Evolutionary conservation across 2,113 vertebrate species (phyloP).

Genomic region (Paratilapia polleni): DNA sequence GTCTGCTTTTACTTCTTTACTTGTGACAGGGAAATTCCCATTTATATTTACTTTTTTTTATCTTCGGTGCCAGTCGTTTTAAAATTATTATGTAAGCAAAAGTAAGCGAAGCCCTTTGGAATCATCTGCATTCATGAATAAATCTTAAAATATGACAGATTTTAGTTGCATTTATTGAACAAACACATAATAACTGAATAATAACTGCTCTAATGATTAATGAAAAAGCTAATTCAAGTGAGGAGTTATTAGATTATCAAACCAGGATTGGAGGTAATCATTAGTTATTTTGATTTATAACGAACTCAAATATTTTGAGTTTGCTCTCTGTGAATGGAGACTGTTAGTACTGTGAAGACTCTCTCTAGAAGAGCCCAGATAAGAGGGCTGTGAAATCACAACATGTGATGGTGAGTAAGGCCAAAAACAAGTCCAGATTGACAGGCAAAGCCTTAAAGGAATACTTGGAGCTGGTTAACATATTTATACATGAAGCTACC

Average conservation of each 20-base stretch:
- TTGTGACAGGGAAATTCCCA: neutral
- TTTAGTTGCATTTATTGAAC: neutral
- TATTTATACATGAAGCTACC: neutral
- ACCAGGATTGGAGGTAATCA: neutral
- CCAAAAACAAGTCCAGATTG: neutral
- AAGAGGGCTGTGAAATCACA: neutral
- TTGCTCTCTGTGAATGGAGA: too few relatives aligned
- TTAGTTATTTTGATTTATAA: neutral
- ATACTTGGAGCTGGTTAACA: neutral
- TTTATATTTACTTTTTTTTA: neutral
- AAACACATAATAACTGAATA: neutral
- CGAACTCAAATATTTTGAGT: neutral
- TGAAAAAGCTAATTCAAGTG: neutral
- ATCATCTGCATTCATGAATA: neutral
- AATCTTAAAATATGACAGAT: neutral
- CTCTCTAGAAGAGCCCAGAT: neutral
- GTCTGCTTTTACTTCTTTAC: too few relatives aligned
- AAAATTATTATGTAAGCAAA: neutral
- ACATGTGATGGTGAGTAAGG: neutral
- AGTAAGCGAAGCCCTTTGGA: neutral
- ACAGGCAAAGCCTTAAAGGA: neutral
- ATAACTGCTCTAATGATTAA: neutral
- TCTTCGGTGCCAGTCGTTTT: neutral
- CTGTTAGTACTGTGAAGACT: too few relatives aligned
- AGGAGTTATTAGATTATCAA: neutral